Evolutionary conservation across 2,888 invertebrate genomes (phyloP), one percentile per base, ranked within the genome.

Genomic region (Cephus runcator): DNA sequence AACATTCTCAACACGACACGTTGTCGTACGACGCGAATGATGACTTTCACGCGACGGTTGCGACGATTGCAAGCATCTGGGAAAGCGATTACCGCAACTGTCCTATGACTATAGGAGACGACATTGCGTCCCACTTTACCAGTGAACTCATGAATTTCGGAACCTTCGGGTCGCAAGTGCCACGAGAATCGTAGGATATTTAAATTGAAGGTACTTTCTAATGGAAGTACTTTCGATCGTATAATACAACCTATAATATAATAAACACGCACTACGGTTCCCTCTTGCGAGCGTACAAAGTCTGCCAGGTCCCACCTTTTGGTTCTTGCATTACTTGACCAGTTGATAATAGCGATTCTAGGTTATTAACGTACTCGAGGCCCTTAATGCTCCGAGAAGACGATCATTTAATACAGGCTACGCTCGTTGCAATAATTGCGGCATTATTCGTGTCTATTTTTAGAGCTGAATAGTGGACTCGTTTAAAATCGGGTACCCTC

Each of bases 351-450:
- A 23, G 23, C 56, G 56, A 56, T 23, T 56, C 23, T 56, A 56
- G 56, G 56, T 56, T 56, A 56, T 56, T 56, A 56, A 56, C 23
- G 56, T 15, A 56, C 56, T 23, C 56, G 23, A 23, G 23, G 4
- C 9, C 56, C 56, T 23, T 23, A 56, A 23, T 9, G 56, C 15
- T 56, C 56, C 1, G 23, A 56, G 56, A 56, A 56, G 23, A 23
- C 56, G 35, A 12, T 23, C 31, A 34, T 76, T 76, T 80, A 80
- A 81, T 80, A 79, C 69, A 69, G 76, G 77, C 73, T 30, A 71
- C 77, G 76, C 75, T 80, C 71, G 56, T 78, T 69, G 69, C 68
- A 36, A 76, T 77, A 79, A 79, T 80, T 77, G 69, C 76, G 71
- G 34, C 73, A 77, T 36, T 78, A 74, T 68, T 36, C 71, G 69